Percentiles rank a stretch among this genome's conserved stretches.
Conservation (phyloP, 2,113 vertebrate genomes). For the Oryzias melastigma region DNA sequence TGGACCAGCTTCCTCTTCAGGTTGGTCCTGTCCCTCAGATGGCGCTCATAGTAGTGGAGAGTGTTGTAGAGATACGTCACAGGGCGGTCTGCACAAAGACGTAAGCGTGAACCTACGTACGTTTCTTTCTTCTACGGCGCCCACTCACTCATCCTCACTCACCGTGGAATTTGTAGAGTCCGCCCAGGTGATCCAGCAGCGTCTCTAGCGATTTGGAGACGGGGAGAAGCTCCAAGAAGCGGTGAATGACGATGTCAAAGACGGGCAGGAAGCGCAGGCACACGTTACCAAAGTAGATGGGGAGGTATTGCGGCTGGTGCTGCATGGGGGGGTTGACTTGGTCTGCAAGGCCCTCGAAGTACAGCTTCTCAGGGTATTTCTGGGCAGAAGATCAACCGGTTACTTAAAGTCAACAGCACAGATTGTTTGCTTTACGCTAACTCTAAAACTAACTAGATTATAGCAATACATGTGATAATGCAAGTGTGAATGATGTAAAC, state of each 20-base stretch:
- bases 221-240: constrained; percentile 95
- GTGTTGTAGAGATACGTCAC: constrained; percentile 99
- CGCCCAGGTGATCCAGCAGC: constrained; percentile 93
- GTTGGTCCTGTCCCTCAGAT: constrained; percentile 89
- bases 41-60: constrained; percentile 94
- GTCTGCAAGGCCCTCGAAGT: constrained; percentile 97
- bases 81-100: constrained; percentile 84
- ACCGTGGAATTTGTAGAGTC: constrained; percentile 99
- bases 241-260: constrained; percentile 98
- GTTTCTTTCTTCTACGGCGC: too few relatives aligned
- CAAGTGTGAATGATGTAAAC: too few relatives aligned
- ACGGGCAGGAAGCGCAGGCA: constrained; percentile 97
- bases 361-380: constrained; percentile 99
- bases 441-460: too few relatives aligned
- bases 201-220: constrained; percentile 98
- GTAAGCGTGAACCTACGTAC: not conserved
- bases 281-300: constrained; percentile 98
- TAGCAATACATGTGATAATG: too few relatives aligned
- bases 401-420: not conserved
- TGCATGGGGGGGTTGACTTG: constrained; percentile 96
- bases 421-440: too few relatives aligned
- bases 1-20: constrained; percentile 98
- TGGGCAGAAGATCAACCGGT: constrained; percentile 42
- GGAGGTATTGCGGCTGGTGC: constrained; percentile 93
- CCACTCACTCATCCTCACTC: constrained; percentile 34